Base-by-base conservation (phyloP, 2,113 vertebrate genomes). In the Procavia capensis region DNA sequence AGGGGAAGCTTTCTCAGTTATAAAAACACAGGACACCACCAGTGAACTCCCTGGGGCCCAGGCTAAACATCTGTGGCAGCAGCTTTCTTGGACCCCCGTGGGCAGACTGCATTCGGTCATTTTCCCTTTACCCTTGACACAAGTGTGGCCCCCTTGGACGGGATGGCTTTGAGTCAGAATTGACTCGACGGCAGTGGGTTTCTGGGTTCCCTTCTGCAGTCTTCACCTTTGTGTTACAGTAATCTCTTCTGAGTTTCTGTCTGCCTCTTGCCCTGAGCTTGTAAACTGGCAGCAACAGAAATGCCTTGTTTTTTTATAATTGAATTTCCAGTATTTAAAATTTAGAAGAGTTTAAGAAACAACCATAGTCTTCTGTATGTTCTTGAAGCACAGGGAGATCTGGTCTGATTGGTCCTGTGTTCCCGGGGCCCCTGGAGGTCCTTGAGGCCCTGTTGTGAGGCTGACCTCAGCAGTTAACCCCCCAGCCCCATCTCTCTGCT, bases 61-160 rank as follows among this genome's bases (percentile, higher is more conserved):
- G 2, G 43, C 10, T 31, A 43, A 9, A 8, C 0, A 29, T 43
- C 6, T 0, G 16, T 43, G 9, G n/a, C 34, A 16, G 0, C 2
- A 4, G 43, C 16, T 1, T 39, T 5, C 63, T 80, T 27, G 25
- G 70, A 25, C 4, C 5, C 16, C 9, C 0, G 9, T 19, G 1
- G 47, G 20, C 25, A 25, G n/a, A 20, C 19, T 2, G 4, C 19
- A 34, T 24, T 1, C 1, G 45, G 20, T 79, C n/a, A 0, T 39
- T 25, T 25, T 61, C 50, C 41, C 59, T 88, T 43, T 27, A 13
- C 66, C 6, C 41, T 24, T 66, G n/a, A n/a, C 45, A 45, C 43
- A 39, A 0, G 16, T 0, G n/a, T n/a, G n/a, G n/a, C n/a, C n/a
- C n/a, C n/a, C n/a, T n/a, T n/a, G n/a, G n/a, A n/a, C n/a, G n/a